A percentile compares a stretch with the other conserved stretches of the same genome.
Evolutionary conservation across 2,797 vertebrate species (phyloP).

Genomic region (Diplodus puntazzo): DNA sequence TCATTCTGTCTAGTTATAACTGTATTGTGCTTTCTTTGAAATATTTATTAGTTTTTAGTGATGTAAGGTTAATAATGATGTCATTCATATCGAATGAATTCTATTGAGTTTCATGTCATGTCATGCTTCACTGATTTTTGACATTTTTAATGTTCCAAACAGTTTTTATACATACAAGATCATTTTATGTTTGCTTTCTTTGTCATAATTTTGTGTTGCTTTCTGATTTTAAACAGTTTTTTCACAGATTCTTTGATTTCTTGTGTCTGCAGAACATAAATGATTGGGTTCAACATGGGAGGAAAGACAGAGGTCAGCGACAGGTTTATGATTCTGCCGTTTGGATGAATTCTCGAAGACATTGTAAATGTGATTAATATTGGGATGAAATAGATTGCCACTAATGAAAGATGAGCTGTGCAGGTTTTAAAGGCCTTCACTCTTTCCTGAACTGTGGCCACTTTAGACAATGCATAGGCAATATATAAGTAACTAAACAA

Average conservation of each 20-base stretch:
- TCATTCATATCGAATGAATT: too few species aligned
- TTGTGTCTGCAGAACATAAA: constrained; percentile 69
- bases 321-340: not conserved
- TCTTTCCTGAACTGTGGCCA: constrained; percentile 42
- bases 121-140: too few species aligned
- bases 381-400: not conserved
- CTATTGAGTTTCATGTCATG: too few species aligned
- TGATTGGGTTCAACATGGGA: constrained; percentile 65
- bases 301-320: constrained; percentile 29
- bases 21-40: too few species aligned
- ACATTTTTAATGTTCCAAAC: not conserved
- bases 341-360: not conserved
- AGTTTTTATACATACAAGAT: constrained; percentile 24
- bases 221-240: constrained; percentile 32
- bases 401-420: constrained; percentile 54
- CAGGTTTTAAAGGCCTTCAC: constrained; percentile 72
- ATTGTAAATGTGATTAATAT: not conserved
- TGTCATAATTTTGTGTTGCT: not conserved
- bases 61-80: too few species aligned
- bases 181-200: not conserved
- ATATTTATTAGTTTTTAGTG: too few species aligned
- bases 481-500: constrained; percentile 65
- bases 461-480: constrained; percentile 53
- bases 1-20: too few species aligned
- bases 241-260: constrained; percentile 48